phyloP scores from a whole-genome alignment of 2,888 invertebrate genomes.

The Chloroclystis v-ata region DNA sequence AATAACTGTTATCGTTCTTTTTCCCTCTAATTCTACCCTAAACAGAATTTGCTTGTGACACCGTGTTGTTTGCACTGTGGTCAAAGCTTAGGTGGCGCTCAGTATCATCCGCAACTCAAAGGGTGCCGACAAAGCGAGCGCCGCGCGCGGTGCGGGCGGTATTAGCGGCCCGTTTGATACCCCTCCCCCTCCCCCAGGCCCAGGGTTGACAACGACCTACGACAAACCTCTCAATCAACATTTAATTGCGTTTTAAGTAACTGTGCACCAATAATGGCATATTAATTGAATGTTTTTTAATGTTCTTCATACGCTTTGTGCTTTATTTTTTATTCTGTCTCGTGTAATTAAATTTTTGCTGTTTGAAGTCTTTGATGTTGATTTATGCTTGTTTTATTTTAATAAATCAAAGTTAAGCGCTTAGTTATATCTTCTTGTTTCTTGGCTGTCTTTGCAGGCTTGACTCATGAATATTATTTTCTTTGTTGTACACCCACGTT shows the following conservation, averaged over 20 bases:
- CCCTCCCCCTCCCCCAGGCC: slow-evolving; percentile 56
- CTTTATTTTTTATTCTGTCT: slow-evolving; percentile 17
- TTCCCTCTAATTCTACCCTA: no score
- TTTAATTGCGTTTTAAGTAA: slow-evolving; percentile 45
- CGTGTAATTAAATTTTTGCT: slow-evolving; percentile 14
- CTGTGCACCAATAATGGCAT: slow-evolving; percentile 32
- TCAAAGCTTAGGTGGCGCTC: slow-evolving; percentile 44
- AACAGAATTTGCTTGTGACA: slow-evolving; percentile 17
- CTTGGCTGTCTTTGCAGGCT: background rate
- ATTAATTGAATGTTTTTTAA: slow-evolving; percentile 30
- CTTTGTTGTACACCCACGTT: no score
- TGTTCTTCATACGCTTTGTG: slow-evolving; percentile 26
- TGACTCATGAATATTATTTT: no score
- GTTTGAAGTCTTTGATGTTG: slow-evolving; percentile 20
- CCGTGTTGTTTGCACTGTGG: slow-evolving; percentile 31
- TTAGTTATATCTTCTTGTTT: background rate
- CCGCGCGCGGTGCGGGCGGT: slow-evolving; percentile 69
- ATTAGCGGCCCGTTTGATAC: slow-evolving; percentile 73
- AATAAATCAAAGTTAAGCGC: background rate
- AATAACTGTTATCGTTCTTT: no score
- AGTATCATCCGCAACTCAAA: slow-evolving; percentile 68
- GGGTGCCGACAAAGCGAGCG: slow-evolving; percentile 74
- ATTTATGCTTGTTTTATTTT: slow-evolving; percentile 10
- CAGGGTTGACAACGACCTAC: slow-evolving; percentile 60
- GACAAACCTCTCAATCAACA: slow-evolving; percentile 43